These are phyloP conservation scores for Clepsis dumicolana DNA, from an alignment of 2,888 invertebrate genomes.

Conservation along the genomic window DNA sequence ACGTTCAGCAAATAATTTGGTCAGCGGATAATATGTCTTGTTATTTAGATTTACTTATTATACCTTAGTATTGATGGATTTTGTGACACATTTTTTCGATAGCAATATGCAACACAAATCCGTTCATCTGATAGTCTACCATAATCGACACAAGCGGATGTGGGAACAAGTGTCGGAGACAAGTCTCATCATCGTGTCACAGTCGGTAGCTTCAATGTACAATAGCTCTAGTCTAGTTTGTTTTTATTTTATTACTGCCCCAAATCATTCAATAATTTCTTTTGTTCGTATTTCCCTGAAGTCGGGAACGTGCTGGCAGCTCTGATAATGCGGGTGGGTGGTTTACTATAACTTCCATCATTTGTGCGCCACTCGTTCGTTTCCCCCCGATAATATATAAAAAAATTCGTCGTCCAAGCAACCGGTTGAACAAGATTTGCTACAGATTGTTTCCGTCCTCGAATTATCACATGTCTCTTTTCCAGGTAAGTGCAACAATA, in stretches of 20 bases:
- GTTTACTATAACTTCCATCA: not conserved
- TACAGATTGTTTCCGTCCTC: not conserved
- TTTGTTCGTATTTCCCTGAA: not conserved
- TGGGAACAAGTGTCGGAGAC: not conserved
- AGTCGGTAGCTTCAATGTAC: not conserved
- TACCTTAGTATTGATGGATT: no score
- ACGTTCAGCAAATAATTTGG: no score
- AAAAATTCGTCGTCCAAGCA: not conserved
- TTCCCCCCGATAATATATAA: not conserved
- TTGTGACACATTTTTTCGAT: no score
- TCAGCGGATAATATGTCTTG: no score
- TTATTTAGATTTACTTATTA: no score
- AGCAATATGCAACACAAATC: not conserved
- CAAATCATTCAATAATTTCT: not conserved
- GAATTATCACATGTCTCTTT: not conserved
- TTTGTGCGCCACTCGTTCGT: not conserved
- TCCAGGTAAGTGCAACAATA: constrained; percentile 5
- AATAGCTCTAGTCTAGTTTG: not conserved
- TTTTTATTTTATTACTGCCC: not conserved
- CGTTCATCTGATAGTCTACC: not conserved
- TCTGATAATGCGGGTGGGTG: not conserved
- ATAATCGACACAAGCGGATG: not conserved
- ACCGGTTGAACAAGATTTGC: constrained; percentile 1
- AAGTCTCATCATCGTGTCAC: not conserved
- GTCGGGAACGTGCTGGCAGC: not conserved